phyloP scores from a whole-genome alignment of 2,113 vertebrate genomes.

The Petrocephalus zakoni region DNA sequence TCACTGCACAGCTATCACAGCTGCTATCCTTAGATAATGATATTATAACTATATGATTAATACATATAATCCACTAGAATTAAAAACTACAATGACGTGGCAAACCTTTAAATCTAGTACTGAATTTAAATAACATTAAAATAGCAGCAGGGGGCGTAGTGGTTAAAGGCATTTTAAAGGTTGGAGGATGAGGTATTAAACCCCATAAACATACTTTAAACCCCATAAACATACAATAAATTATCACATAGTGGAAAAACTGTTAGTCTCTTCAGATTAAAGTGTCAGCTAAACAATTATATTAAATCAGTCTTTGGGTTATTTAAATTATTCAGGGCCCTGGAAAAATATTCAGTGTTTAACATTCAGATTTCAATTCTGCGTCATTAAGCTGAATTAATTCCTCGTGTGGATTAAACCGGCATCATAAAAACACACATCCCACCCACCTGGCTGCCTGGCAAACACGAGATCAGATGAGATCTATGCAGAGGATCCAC shows the following conservation, averaged over 20 bases:
- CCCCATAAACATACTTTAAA: neutral
- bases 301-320: neutral
- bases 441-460: neutral
- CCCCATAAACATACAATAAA: neutral
- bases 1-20: neutral
- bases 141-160: neutral
- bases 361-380: neutral
- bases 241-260: neutral
- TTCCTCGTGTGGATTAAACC: neutral
- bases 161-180: neutral
- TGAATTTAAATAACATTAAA: neutral
- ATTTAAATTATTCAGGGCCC: constrained; percentile 2
- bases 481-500: neutral
- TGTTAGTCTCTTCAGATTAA: neutral
- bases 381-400: neutral
- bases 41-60: neutral
- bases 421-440: neutral
- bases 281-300: neutral
- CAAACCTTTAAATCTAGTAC: neutral
- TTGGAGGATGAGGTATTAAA: neutral
- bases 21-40: neutral
- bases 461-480: neutral
- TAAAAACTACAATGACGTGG: neutral
- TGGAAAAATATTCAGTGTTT: constrained; percentile 5
- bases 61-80: neutral